Base-by-base conservation (phyloP, 2,797 vertebrate genomes). In the Streptopelia turtur region DNA sequence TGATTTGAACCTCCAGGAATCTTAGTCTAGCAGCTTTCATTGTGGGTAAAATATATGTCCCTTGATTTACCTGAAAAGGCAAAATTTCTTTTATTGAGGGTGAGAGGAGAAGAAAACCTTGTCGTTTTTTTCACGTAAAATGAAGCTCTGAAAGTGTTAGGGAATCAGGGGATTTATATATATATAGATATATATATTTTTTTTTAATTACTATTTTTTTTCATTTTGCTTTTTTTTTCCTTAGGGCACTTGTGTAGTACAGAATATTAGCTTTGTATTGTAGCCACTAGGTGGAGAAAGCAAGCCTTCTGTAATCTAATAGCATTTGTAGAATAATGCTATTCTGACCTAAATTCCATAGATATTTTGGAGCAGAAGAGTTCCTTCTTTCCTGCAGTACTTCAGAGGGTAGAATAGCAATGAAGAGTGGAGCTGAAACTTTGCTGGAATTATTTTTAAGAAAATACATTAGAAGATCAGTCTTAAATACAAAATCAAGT, bases 261-360 rank as follows among this genome's bases (percentile, higher is more conserved):
- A 24, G 60, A 63, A 10, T 74, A 90, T 70, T 74, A 66, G 41
- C 85, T 97, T 94, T 86, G 69, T 88, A 63, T 90, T 84, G 90
- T 89, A 90, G 49, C 97, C 98, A 96, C 97, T 98, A 98, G 98
- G 96, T 97, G 97, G 97, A 97, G 97, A 97, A 98, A 97, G 97
- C 63, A 96, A 97, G 93, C 97, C 97, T 97, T 97, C 90, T 63
- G 55, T 97, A 89, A 90, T 91, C 81, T 93, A 94, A 94, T 87
- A 89, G 68, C 64, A 27, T 63, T 83, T 52, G 50, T 66, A 78
- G 57, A 64, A 75, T 43, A 81, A 90, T 47, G 39, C 30, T 61
- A 30, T 68, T 49, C 72, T 97, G 95, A 95, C 95, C 89, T 95
- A 95, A 83, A 97, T 96, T 95, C 88, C 23, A 2, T 5, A 86